A percentile compares a stretch with the other conserved stretches of the same genome.
Evolutionary conservation across 1,140 invertebrate genomes (phyloP).

Genomic region (Spodoptera frugiperda): DNA sequence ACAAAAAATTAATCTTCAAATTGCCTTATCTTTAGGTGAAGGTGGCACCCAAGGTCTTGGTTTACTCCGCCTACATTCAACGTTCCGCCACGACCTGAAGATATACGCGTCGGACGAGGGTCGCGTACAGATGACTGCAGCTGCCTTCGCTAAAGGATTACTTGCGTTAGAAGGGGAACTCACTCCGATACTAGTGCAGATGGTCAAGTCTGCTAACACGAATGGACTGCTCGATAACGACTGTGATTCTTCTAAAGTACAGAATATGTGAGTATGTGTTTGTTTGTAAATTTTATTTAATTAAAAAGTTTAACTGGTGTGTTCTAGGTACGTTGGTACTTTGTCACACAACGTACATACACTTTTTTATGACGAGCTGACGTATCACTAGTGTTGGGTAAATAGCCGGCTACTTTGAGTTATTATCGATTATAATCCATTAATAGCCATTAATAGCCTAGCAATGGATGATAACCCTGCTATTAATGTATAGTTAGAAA

Average conservation of each 20-base stretch:
- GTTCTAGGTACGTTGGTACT: not conserved
- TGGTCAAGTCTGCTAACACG: constrained; percentile 99
- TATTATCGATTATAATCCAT: too few relatives aligned
- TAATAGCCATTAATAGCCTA: too few relatives aligned
- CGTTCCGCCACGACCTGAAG: constrained; percentile 99
- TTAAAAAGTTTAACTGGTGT: not conserved
- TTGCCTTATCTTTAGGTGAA: constrained; percentile 89
- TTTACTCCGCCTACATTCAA: constrained; percentile 97
- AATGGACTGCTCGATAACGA: constrained; percentile 99
- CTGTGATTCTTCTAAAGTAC: constrained; percentile 98
- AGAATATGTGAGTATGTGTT: constrained; percentile 93
- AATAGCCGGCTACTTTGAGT: too few relatives aligned
- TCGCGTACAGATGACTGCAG: constrained; percentile 99
- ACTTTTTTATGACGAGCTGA: too few relatives aligned
- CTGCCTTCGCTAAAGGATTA: constrained; percentile 99
- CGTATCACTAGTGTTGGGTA: too few relatives aligned
- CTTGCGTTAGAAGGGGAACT: constrained; percentile 99
- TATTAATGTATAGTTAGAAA: too few relatives aligned
- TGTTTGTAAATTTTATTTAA: not conserved
- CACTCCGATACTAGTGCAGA: constrained; percentile 99
- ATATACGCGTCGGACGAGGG: constrained; percentile 99
- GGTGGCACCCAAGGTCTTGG: constrained; percentile 96
- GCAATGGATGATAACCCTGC: too few relatives aligned
- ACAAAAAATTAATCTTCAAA: not conserved
- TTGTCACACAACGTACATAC: too few relatives aligned